Conservation (phyloP, 2,888 invertebrate species). For the Hirtodrosophila confusa region DNA sequence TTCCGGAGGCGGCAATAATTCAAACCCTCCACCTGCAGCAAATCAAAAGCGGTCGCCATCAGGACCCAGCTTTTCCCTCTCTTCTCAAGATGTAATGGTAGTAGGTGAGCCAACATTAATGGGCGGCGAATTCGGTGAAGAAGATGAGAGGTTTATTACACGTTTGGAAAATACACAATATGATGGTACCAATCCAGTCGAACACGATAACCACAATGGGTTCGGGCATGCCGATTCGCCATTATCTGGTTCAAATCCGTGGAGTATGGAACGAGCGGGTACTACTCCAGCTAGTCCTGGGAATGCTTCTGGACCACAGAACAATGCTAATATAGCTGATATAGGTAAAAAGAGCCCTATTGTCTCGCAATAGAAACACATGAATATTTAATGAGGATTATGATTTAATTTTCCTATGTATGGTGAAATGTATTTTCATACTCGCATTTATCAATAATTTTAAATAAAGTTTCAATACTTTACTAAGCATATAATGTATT, state of each 20-base stretch:
- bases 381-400: constrained; percentile 43
- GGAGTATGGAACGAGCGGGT: constrained; percentile 86
- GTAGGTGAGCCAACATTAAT: constrained; percentile 99
- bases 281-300: constrained; percentile 86
- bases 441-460: too few species aligned
- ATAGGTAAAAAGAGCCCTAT: constrained; percentile 93
- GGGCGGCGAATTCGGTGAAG: constrained; percentile 99
- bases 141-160: constrained; percentile 98
- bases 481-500: constrained; percentile 53
- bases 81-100: constrained; percentile 99
- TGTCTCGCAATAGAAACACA: constrained; percentile 88
- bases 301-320: constrained; percentile 84
- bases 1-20: constrained; percentile 89
- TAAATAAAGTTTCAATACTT: constrained; percentile 73
- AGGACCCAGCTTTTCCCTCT: constrained; percentile 97
- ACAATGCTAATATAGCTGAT: constrained; percentile 86
- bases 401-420: too few species aligned
- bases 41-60: constrained; percentile 97
- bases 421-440: too few species aligned
- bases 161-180: constrained; percentile 99
- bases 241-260: constrained; percentile 86
- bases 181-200: constrained; percentile 92
- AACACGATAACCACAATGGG: constrained; percentile 89
- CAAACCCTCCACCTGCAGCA: constrained; percentile 92
- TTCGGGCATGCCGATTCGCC: constrained; percentile 87